Evolutionary conservation across 2,888 invertebrate genomes (phyloP), one percentile per base, ranked within the genome.

Genomic region (Heliconius hortense): DNA sequence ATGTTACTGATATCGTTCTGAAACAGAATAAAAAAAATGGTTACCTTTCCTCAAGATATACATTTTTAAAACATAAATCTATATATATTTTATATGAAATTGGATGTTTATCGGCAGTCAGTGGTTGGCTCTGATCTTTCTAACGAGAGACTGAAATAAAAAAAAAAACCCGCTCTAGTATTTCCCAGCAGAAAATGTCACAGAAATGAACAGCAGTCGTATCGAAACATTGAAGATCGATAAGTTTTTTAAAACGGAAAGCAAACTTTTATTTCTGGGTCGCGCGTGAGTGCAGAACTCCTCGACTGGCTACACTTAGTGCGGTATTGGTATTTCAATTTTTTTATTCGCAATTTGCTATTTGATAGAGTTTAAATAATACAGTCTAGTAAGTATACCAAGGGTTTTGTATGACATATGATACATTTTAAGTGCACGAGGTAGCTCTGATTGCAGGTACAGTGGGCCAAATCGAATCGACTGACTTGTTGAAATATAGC

Each of bases 141-240:
- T 69, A 69, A 69, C 8, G 31, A 56, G 56, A 69, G 31, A 69
- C n/a, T 56, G 10, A 31, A 35, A n/a, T 56, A 8, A 35, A 35
- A 69, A 69, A 69, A 69, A 28, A 69, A 56, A 69, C 8, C 15
- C 0, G n/a, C n/a, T 13, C n/a, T 31, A 28, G 24, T 56, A 31
- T 35, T 56, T 56, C 68, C 8, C 26, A 7, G 31, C 53, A 69
- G 53, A 53, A 69, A 69, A 53, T 53, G 68, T 53, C 31, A 69
- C 53, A 28, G 53, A 53, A 69, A 56, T 13, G 56, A 56, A 35
- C 53, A 69, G 69, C 56, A 56, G 7, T 53, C 31, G 56, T 35
- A 69, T n/a, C n/a, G 31, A 35, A 31, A 31, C 56, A 56, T 56
- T 35, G 56, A 5, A 35, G 56, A 31, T 31, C 53, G 21, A 53